Evolutionary conservation across 2,888 invertebrate genomes (phyloP).

Genomic region (Deilephila porcellus): DNA sequence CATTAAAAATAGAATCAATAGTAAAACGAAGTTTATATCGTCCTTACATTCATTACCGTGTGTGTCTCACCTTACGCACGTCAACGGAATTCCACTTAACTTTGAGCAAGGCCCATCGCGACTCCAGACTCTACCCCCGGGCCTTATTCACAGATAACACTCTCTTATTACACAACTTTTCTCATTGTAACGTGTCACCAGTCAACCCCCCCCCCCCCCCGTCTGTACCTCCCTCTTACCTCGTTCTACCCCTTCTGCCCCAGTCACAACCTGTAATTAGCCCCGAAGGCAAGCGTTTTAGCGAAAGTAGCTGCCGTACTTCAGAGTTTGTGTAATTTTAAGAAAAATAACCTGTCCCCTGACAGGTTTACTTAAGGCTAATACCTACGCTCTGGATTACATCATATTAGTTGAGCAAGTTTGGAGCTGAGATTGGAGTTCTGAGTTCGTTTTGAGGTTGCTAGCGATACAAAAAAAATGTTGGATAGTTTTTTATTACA

Average conservation of each 20-base stretch:
- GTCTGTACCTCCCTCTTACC: conserved; percentile 28
- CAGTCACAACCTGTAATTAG: conserved; percentile 58
- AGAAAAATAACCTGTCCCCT: conserved; percentile 50
- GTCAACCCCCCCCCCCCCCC: conserved; percentile 36
- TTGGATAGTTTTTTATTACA: background rate
- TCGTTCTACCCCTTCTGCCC: conserved; percentile 32
- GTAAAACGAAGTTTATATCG: no score
- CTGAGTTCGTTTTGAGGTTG: background rate
- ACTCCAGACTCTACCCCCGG: conserved; percentile 38
- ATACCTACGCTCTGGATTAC: conserved; percentile 34
- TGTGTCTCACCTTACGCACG: background rate
- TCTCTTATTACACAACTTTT: conserved; percentile 74
- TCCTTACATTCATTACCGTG: background rate
- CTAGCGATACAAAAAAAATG: no score
- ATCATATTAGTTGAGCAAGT: conserved; percentile 28
- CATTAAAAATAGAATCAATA: no score
- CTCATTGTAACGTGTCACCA: conserved; percentile 69
- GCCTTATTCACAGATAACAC: conserved; percentile 49
- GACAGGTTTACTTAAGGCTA: conserved; percentile 30
- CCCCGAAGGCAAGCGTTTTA: conserved; percentile 42
- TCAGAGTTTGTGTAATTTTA: conserved; percentile 50
- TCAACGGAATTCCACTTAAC: background rate
- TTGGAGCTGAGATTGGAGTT: background rate
- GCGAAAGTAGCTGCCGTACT: conserved; percentile 48
- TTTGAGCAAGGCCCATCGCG: background rate